Evolutionary conservation across 2,797 vertebrate genomes (phyloP).

Genomic region (Channallabes apus): DNA sequence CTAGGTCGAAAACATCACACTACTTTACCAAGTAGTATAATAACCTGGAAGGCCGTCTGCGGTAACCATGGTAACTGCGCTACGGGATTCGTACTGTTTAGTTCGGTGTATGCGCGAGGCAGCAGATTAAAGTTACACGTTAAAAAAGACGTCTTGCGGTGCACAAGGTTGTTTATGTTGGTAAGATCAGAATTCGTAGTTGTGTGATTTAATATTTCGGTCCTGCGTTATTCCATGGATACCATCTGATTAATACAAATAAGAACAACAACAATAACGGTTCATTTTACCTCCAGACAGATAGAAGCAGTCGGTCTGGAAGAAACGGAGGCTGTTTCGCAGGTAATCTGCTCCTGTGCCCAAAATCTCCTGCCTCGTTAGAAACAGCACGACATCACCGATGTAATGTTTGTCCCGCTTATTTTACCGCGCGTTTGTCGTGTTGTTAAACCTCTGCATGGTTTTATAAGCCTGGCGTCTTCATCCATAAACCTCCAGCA

Average conservation of each 20-base stretch:
- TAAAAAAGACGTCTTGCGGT: background rate
- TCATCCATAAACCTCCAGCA: constrained; percentile 38
- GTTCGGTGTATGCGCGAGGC: background rate
- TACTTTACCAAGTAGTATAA: background rate
- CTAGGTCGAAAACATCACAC: background rate
- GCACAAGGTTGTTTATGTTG: background rate
- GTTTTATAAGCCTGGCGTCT: background rate
- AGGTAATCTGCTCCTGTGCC: constrained; percentile 3
- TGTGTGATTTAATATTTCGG: background rate
- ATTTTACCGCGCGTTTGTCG: constrained; percentile 8
- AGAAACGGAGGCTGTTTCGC: constrained; percentile 28
- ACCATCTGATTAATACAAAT: background rate
- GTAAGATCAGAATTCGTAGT: background rate
- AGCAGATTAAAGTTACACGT: background rate
- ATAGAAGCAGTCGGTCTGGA: constrained; percentile 23
- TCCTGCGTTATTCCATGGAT: background rate
- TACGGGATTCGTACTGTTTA: background rate
- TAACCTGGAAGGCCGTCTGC: constrained; percentile 3
- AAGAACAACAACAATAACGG: background rate
- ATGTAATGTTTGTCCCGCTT: background rate
- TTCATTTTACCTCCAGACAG: constrained; percentile 30
- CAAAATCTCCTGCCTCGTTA: background rate
- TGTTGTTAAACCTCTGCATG: background rate
- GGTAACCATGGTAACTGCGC: constrained; percentile 26
- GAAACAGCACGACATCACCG: background rate